These are phyloP conservation scores for Heliconius cydno DNA, from an alignment of 2,888 invertebrate species.

Conservation along the genomic window DNA sequence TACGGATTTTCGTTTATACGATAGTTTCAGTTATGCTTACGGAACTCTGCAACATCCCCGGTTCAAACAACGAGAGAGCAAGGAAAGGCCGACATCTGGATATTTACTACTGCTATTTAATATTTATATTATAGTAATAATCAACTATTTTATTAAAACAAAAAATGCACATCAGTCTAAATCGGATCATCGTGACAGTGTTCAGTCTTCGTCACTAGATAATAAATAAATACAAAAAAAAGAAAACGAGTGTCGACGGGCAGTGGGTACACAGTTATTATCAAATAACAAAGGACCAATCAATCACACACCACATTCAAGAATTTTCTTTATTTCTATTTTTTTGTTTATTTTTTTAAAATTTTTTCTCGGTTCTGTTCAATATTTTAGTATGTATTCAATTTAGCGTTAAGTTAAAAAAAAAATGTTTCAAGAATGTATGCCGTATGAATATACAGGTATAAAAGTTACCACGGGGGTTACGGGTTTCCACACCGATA, in stretches of 20 bases:
- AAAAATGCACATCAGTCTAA: slow-evolving; percentile 71
- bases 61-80: slow-evolving; percentile 68
- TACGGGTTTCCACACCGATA: slow-evolving; percentile 63
- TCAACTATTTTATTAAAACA: slow-evolving; percentile 65
- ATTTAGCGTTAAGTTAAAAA: slow-evolving; percentile 83
- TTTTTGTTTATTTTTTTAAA: slow-evolving; percentile 70
- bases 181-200: slow-evolving; percentile 52
- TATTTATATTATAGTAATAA: slow-evolving; percentile 31
- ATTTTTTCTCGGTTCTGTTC: slow-evolving; percentile 63
- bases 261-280: slow-evolving; percentile 57
- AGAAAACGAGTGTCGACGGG: slow-evolving; percentile 59
- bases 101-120: slow-evolving; percentile 39
- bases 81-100: slow-evolving; percentile 64
- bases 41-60: neutral
- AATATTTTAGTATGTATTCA: slow-evolving; percentile 54
- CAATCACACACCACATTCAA: slow-evolving; percentile 81
- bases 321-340: slow-evolving; percentile 82
- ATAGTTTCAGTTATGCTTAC: neutral
- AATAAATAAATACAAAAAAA: slow-evolving; percentile 18
- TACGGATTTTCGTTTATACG: neutral
- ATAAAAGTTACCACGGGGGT: slow-evolving; percentile 64
- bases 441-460: slow-evolving; percentile 57
- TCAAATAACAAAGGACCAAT: slow-evolving; percentile 64
- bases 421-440: slow-evolving; percentile 72
- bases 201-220: slow-evolving; percentile 66